Conservation (phyloP, 2,797 vertebrate species). For the Enteromius anoplus region DNA sequence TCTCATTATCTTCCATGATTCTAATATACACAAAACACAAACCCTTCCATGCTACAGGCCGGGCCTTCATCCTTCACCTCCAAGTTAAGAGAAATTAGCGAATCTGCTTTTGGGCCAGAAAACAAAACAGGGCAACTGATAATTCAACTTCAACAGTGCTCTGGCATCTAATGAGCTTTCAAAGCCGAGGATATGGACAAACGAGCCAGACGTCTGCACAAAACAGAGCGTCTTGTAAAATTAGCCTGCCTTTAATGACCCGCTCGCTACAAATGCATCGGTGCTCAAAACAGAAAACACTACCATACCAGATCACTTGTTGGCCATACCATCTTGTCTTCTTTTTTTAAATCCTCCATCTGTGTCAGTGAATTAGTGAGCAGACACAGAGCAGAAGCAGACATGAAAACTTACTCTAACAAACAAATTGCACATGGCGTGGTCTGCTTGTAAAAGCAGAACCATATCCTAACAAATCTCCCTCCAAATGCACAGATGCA, state of each 20-base stretch:
- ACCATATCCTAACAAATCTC: neutral
- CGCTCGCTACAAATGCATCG: conserved; percentile 9
- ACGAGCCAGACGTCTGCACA: conserved; percentile 16
- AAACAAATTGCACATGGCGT: conserved; percentile 23
- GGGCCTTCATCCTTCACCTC: conserved; percentile 30
- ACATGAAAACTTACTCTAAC: conserved; percentile 10
- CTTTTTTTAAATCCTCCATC: conserved; percentile 33
- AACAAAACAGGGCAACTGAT: conserved; percentile 23
- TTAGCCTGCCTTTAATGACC: conserved; percentile 19
- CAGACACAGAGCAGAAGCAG: conserved; percentile 33
- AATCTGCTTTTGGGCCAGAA: conserved; percentile 31
- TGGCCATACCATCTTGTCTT: conserved; percentile 25
- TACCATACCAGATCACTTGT: conserved; percentile 20
- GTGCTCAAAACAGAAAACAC: conserved; percentile 19
- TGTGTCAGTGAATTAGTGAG: conserved; percentile 41
- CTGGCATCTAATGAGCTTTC: conserved; percentile 37
- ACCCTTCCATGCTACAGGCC: conserved; percentile 9
- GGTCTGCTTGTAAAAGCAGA: conserved; percentile 4
- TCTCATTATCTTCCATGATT: conserved; percentile 66
- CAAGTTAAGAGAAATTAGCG: conserved; percentile 30
- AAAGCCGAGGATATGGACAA: neutral
- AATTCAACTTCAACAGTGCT: neutral
- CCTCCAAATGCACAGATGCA: conserved; percentile 21
- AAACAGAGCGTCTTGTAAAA: conserved; percentile 31
- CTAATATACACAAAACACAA: conserved; percentile 15